Base-by-base conservation (phyloP, 2,113 vertebrate genomes). In the Corythoichthys haematopterus region DNA sequence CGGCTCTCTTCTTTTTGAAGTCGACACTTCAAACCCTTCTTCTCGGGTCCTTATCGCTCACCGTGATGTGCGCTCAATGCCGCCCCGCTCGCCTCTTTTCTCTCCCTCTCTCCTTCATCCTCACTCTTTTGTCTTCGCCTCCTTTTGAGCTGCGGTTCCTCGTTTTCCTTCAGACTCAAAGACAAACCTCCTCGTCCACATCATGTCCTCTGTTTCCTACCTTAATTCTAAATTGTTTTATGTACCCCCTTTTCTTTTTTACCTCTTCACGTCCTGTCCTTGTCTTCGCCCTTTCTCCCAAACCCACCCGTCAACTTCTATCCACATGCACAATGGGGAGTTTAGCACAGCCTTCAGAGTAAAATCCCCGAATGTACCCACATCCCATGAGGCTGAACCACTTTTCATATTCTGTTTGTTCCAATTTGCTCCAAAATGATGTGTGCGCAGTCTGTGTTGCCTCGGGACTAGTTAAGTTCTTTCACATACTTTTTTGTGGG, bases 401-500 rank as follows among this genome's bases (percentile, higher is more conserved):
- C 79, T 89, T 88, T 89, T 89, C 80, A 84, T 87, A 85, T 88
- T 86, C 80, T 83, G 87, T 89, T 87, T 88, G 85, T 86, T 89
- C 84, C 86, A 85, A 86, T 90, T 87, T 87, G 77, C 79, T 81
- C 81, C 78, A 80, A 81, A 85, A 77, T 82, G 79, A 85, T 80
- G 80, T 80, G 84, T 86, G 87, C 71, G 86, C 78, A 83, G 80
- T 71, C 85, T 70, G 75, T 40, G 8, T 77, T 62, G 85, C 86
- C 82, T 77, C 78, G 75, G 81, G 81, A 86, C 71, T 67, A 85
- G 77, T 78, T 78, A 81, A 77, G 56, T 83, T 85, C 68, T 79
- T 85, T 78, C 70, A 64, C 74, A 75, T 72, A 76, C 47, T 85
- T 57, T 79, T 73, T 73, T 66, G 71, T 63, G 33, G 74, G 75